Percentiles rank a stretch among this genome's conserved stretches.
phyloP scores from a whole-genome alignment of 2,797 vertebrate species.

The Danio tinwini region DNA sequence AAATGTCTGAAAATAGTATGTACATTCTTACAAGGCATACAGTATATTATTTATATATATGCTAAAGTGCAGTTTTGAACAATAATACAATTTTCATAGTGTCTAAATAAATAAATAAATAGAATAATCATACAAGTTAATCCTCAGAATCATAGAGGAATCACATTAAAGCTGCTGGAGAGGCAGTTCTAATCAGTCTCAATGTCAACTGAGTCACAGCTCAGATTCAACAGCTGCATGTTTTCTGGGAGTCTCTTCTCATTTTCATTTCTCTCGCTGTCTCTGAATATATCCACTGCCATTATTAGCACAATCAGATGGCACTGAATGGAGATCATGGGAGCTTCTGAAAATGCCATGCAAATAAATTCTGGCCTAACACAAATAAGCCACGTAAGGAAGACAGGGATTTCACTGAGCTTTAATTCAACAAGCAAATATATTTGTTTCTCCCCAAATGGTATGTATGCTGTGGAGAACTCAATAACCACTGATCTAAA shows the following conservation, averaged over 20 bases:
- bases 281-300: neutral
- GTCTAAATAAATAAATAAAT: neutral
- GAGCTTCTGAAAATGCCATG: slow-evolving; percentile 13
- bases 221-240: slow-evolving; percentile 15
- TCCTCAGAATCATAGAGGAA: neutral
- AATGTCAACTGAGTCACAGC: slow-evolving; percentile 11
- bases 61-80: neutral
- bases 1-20: too few relatives aligned
- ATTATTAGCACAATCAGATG: slow-evolving; percentile 25
- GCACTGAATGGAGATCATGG: slow-evolving; percentile 3
- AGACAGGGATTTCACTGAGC: neutral
- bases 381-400: neutral
- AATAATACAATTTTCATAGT: neutral
- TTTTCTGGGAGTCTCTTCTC: neutral
- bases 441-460: neutral
- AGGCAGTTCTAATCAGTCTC: slow-evolving; percentile 5
- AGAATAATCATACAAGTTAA: neutral
- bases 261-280: neutral
- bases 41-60: too few relatives aligned
- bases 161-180: neutral
- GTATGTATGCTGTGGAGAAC: neutral
- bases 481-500: neutral
- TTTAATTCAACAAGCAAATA: slow-evolving; percentile 11
- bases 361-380: slow-evolving; percentile 11
- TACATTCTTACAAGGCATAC: too few relatives aligned